Evolutionary conservation across 2,888 invertebrate genomes (phyloP), one percentile per base, ranked within the genome.

Genomic region (Linyphia triangularis): DNA sequence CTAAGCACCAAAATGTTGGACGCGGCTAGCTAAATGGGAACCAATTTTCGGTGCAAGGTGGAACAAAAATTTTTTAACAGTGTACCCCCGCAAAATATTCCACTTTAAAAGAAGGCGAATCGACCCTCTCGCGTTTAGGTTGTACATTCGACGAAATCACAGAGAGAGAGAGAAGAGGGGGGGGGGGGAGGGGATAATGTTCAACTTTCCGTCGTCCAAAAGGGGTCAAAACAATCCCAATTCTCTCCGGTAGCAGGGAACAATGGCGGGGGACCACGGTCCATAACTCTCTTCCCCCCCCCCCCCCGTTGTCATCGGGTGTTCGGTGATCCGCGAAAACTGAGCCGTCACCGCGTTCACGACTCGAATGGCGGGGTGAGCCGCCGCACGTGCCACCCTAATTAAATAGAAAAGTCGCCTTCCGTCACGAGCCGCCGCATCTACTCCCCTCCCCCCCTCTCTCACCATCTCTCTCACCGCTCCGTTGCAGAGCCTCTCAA

Each of bases 391-490:
- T 69, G 79, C 40, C 78, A 26, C 26, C 28, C 79, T 81, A 81
- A 81, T 81, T 81, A 81, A 81, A 81, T 81, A 10, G 69, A 51
- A 81, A 81, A 69, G 57, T 69, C 59, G 30, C 51, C 28, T 40
- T 67, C 26, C 9, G 57, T 70, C 70, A 70, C 70, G 70, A 70
- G 19, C 26, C 70, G 43, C 22, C 33, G 67, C 67, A n/a, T 33
- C 33, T 40, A 19, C 28, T 65, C 19, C 28, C 77, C 13, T 10
- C 10, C 26, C 9, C 63, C 26, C 13, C 63, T 24, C 63, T 24
- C 63, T 26, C 63, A 7, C 61, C 9, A 57, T 57, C 22, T 22
- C 16, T 6, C 57, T 6, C 57, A 57, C 22, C 57, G 57, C n/a
- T 19, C 57, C 19, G 33, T 4, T 6, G 33, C 9, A 9, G 33